Conservation (phyloP, 2,113 vertebrate species). For the Phalacrocorax carbo region DNA sequence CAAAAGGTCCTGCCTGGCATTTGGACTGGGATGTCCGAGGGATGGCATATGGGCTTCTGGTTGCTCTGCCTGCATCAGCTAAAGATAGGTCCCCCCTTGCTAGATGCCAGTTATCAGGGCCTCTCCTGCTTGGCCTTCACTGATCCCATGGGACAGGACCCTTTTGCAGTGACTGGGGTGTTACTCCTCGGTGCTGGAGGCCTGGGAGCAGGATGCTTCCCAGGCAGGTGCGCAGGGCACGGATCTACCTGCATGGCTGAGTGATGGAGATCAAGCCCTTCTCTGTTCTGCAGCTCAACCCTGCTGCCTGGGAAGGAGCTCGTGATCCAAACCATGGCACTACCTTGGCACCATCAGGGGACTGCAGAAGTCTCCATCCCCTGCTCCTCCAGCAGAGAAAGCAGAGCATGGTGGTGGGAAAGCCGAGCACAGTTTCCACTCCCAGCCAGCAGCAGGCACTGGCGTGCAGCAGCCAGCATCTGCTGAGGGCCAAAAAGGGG, state of each 20-base stretch:
- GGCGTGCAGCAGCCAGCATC: background rate
- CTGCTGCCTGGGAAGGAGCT: background rate
- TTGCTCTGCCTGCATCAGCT: background rate
- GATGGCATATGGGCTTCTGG: background rate
- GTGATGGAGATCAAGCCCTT: background rate
- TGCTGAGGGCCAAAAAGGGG: background rate
- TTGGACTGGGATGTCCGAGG: background rate
- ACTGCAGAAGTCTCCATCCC: background rate
- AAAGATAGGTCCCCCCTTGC: background rate
- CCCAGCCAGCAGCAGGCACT: background rate
- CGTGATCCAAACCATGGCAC: background rate
- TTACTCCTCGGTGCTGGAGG: background rate
- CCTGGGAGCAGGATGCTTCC: background rate
- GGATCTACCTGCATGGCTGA: rapidly evolving
- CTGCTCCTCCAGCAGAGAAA: background rate
- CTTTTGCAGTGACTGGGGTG: background rate
- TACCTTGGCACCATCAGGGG: background rate
- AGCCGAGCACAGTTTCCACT: background rate
- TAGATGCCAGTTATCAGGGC: background rate
- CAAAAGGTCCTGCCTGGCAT: background rate
- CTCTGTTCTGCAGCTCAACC: background rate
- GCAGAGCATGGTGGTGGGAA: background rate
- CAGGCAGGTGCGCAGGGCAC: background rate
- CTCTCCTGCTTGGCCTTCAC: background rate
- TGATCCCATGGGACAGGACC: background rate